phyloP scores from a whole-genome alignment of 2,797 vertebrate genomes.

The Capromys pilorides region DNA sequence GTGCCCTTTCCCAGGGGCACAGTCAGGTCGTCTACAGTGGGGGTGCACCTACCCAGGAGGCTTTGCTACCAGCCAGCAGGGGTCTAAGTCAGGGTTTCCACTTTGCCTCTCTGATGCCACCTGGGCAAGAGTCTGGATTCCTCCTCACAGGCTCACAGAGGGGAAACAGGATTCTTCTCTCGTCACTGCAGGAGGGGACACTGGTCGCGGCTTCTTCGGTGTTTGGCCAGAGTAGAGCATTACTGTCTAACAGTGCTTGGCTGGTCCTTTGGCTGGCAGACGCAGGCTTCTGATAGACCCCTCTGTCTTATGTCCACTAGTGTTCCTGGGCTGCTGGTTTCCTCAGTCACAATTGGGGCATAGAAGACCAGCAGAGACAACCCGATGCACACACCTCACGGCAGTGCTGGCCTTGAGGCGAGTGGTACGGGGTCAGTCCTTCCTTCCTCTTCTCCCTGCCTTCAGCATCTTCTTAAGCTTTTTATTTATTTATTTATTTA shows the following conservation, averaged over 20 bases:
- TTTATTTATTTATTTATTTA: too few species aligned
- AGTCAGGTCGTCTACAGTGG: not conserved
- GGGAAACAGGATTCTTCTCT: not conserved
- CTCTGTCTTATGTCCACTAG: not conserved
- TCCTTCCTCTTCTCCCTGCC: not conserved
- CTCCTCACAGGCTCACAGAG: not conserved
- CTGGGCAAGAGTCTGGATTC: too few species aligned
- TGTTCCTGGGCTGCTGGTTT: not conserved
- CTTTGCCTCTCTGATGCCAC: not conserved
- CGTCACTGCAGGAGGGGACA: not conserved
- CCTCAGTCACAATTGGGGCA: not conserved
- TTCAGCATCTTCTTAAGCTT: not conserved
- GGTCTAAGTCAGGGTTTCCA: not conserved
- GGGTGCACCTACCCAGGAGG: not conserved
- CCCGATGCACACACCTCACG: not conserved
- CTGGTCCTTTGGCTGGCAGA: not conserved
- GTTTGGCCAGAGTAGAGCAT: not conserved
- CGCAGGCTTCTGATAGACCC: not conserved
- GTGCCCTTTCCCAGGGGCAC: not conserved
- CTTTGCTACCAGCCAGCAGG: not conserved
- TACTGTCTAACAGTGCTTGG: not conserved
- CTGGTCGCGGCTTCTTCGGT: not conserved
- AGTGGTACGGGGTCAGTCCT: not conserved
- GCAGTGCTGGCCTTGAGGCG: not conserved
- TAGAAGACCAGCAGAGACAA: not conserved